Percentiles rank a stretch among this genome's conserved stretches.
Evolutionary conservation across 2,113 vertebrate species (phyloP).

Genomic region (Mormoops blainvillei): DNA sequence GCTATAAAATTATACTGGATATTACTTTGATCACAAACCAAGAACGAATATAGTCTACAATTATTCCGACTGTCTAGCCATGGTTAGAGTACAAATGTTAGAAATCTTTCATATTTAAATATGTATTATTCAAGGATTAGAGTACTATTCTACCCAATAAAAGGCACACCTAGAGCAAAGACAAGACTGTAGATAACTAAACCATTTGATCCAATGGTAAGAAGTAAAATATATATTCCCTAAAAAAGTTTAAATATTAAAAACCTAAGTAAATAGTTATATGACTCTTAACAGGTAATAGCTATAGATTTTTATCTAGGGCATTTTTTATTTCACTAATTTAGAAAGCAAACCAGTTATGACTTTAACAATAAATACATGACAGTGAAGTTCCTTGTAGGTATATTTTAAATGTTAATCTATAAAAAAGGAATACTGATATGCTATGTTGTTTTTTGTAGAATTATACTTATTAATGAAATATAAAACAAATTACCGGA

Average conservation of each 20-base stretch:
- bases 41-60: not conserved
- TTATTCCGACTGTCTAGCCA: not conserved
- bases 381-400: not conserved
- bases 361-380: not conserved
- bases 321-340: not conserved
- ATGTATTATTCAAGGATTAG: not conserved
- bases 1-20: not conserved
- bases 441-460: not conserved
- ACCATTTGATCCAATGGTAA: not conserved
- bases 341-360: not conserved
- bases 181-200: not conserved
- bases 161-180: not conserved
- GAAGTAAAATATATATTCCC: not conserved
- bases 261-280: not conserved
- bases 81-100: not conserved
- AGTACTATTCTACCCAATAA: not conserved
- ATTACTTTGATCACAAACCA: not conserved
- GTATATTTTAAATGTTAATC: not conserved
- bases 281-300: not conserved
- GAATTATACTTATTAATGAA: slow-evolving; percentile 6
- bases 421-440: not conserved
- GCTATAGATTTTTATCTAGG: not conserved
- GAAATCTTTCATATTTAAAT: not conserved
- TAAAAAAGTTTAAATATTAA: slow-evolving; percentile 39
- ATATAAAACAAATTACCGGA: slow-evolving; percentile 89